phyloP scores from a whole-genome alignment of 2,888 invertebrate genomes.

The Autographa gamma region DNA sequence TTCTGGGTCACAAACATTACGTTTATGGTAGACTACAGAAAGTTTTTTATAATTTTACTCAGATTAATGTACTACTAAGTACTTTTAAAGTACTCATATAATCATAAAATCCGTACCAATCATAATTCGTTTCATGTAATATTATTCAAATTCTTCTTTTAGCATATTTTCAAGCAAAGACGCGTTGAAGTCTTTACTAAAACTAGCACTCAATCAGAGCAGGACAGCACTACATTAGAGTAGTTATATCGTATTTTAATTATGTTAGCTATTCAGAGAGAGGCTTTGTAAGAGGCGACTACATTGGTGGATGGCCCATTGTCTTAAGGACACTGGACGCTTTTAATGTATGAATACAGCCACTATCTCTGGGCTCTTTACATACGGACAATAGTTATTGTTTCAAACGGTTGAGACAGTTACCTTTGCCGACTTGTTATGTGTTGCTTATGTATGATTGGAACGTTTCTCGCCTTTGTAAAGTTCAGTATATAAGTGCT shows the following conservation, averaged over 20 bases:
- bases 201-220: constrained; percentile 26
- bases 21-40: no score
- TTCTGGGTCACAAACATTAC: no score
- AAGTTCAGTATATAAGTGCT: not conserved
- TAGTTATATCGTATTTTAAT: constrained; percentile 64
- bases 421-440: constrained; percentile 34
- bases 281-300: constrained; percentile 63
- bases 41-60: no score
- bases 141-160: no score
- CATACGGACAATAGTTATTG: constrained; percentile 60
- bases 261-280: constrained; percentile 67
- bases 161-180: not conserved
- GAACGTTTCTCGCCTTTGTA: not conserved
- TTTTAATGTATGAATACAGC: constrained; percentile 66
- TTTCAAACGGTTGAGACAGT: constrained; percentile 45
- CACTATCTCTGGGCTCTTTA: constrained; percentile 57
- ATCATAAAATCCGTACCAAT: no score
- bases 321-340: constrained; percentile 67
- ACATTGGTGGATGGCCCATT: constrained; percentile 64
- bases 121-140: no score
- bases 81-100: no score
- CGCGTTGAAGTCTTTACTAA: constrained; percentile 11
- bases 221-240: constrained; percentile 31
- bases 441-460: constrained; percentile 12
- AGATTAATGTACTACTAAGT: no score